These are phyloP conservation scores for Zenarchopterus dispar DNA, from an alignment of 2,797 vertebrate species.

Conservation along the genomic window DNA sequence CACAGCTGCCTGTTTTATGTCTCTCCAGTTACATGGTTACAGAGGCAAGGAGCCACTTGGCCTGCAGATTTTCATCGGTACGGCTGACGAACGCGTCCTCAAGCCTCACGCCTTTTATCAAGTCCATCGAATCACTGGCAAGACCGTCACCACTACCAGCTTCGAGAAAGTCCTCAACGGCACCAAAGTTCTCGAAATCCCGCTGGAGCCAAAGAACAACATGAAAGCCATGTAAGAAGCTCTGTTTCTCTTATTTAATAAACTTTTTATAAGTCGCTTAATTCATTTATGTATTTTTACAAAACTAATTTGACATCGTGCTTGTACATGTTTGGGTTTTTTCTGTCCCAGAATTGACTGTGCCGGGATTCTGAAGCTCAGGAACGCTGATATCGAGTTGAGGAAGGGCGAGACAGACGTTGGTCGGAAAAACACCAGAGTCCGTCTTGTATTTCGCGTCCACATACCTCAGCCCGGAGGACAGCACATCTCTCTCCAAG, in stretches of 20 bases:
- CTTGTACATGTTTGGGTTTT: not conserved
- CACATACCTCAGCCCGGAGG: slow-evolving; percentile 92
- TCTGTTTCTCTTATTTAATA: not conserved
- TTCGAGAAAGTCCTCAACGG: slow-evolving; percentile 93
- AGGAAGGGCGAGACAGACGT: slow-evolving; percentile 98
- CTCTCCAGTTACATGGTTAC: slow-evolving; percentile 92
- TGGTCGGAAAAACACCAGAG: slow-evolving; percentile 95
- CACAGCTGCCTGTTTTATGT: not conserved
- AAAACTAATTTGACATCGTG: not conserved
- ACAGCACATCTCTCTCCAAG: slow-evolving; percentile 90
- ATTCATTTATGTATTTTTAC: not conserved
- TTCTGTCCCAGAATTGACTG: slow-evolving; percentile 90
- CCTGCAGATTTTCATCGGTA: slow-evolving; percentile 98
- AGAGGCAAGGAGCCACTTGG: slow-evolving; percentile 94
- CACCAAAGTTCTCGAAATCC: slow-evolving; percentile 97
- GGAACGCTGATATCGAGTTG: slow-evolving; percentile 97
- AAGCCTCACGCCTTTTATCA: slow-evolving; percentile 99
- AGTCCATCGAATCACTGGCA: slow-evolving; percentile 98
- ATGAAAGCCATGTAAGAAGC: slow-evolving; percentile 94
- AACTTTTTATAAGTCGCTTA: not conserved
- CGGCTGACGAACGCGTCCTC: slow-evolving; percentile 95
- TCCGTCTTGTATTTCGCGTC: slow-evolving; percentile 93
- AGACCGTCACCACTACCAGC: slow-evolving; percentile 97
- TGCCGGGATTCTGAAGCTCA: slow-evolving; percentile 95
- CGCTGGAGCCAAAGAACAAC: slow-evolving; percentile 96